A percentile compares a stretch with the other conserved stretches of the same genome.
Conservation (phyloP, 2,888 invertebrate species). For the Alviniconcha strummeri region DNA sequence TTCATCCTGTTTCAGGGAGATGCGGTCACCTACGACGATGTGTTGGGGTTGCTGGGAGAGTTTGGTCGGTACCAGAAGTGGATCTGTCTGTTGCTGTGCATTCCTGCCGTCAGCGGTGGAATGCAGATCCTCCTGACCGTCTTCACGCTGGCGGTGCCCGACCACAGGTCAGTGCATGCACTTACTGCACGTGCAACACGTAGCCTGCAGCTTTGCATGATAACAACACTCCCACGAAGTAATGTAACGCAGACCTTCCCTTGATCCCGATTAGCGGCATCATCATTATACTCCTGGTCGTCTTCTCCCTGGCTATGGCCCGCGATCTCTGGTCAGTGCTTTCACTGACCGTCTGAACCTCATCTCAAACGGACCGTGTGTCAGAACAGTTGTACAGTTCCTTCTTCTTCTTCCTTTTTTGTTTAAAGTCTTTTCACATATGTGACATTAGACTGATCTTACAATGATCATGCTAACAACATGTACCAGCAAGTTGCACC, state of each 20-base stretch:
- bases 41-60: constrained; percentile 35
- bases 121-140: constrained; percentile 34
- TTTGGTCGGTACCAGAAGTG: constrained; percentile 36
- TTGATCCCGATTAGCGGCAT: neutral
- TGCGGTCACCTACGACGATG: constrained; percentile 35
- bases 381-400: no score
- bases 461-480: neutral
- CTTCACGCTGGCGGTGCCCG: constrained; percentile 38
- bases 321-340: neutral
- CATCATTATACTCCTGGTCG: neutral
- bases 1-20: neutral
- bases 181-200: no score
- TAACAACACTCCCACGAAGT: neutral
- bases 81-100: constrained; percentile 30
- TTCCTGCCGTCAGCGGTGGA: constrained; percentile 21
- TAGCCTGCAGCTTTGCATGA: neutral
- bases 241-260: neutral
- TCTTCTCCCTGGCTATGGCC: neutral
- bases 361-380: no score
- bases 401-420: neutral
- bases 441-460: no score
- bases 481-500: neutral
- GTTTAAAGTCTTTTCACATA: neutral
- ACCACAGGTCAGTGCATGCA: constrained; percentile 32
- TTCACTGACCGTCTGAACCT: neutral